These are phyloP conservation scores for Melanogrammus aeglefinus DNA, from an alignment of 2,797 vertebrate species.

Conservation along the genomic window DNA sequence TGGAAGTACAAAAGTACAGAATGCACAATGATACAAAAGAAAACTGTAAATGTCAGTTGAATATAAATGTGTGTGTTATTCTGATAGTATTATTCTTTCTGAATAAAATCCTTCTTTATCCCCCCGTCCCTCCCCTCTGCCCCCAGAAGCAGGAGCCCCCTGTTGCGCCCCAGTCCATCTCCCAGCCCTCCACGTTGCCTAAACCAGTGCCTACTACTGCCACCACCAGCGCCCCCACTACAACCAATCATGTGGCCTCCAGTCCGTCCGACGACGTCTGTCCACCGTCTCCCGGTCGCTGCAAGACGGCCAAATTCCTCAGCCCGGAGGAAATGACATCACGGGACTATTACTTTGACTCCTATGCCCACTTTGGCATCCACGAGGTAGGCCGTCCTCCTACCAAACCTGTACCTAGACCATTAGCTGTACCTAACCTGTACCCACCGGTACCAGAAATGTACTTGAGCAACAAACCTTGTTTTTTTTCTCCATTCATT, in stretches of 20 bases:
- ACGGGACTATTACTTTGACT: slow-evolving; percentile 97
- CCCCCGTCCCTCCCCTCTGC: neutral
- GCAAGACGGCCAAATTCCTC: slow-evolving; percentile 89
- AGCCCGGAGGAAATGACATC: slow-evolving; percentile 99
- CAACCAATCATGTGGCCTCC: slow-evolving; percentile 76
- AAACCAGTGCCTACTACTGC: slow-evolving; percentile 79
- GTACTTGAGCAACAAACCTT: neutral
- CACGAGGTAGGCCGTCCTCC: slow-evolving; percentile 82
- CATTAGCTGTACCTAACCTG: too few species aligned
- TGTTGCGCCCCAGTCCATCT: slow-evolving; percentile 68
- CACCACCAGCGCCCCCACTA: neutral
- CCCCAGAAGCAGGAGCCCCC: slow-evolving; percentile 55
- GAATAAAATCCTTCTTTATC: neutral
- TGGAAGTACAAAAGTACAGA: neutral
- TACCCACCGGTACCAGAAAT: too few species aligned
- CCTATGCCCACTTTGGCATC: slow-evolving; percentile 97
- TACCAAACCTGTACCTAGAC: too few species aligned
- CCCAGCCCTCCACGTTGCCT: slow-evolving; percentile 78
- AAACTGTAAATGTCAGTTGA: neutral
- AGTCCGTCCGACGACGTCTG: slow-evolving; percentile 72
- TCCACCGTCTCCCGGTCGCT: slow-evolving; percentile 81
- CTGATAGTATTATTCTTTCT: neutral
- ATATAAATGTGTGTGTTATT: neutral
- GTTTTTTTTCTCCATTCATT: neutral
- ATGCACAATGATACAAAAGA: neutral